A percentile compares a stretch with the other conserved stretches of the same genome.
phyloP scores from a whole-genome alignment of 2,113 vertebrate species.

The Nothocercus julius region DNA sequence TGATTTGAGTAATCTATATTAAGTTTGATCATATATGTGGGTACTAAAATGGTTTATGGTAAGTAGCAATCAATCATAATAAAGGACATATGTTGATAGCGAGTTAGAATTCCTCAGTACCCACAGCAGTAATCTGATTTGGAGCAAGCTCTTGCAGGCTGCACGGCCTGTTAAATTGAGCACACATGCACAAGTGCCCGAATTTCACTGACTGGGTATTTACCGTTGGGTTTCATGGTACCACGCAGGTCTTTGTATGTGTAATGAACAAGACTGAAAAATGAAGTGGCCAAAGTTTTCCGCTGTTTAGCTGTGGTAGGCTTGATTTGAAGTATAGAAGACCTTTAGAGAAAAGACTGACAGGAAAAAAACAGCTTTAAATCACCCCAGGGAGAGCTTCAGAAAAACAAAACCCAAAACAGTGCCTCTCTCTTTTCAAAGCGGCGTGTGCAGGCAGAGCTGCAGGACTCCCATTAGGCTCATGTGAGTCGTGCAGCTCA shows the following conservation, averaged over 20 bases:
- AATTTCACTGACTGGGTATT: neutral
- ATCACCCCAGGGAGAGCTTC: constrained; percentile 41
- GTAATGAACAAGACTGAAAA: neutral
- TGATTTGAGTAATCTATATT: neutral
- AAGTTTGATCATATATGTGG: constrained; percentile 8
- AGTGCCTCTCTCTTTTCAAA: constrained; percentile 41
- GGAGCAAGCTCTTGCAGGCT: neutral
- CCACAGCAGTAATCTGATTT: neutral
- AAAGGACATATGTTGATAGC: neutral
- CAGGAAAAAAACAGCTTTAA: constrained; percentile 28
- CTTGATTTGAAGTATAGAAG: neutral
- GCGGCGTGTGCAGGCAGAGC: neutral
- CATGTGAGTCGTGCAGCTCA: constrained; percentile 51
- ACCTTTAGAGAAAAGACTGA: constrained; percentile 37
- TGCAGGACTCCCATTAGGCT: constrained; percentile 61
- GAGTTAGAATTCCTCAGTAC: neutral
- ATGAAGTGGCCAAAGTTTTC: neutral
- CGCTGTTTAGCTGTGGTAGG: neutral
- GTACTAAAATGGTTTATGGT: constrained; percentile 22
- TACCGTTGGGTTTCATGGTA: neutral
- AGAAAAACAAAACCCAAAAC: constrained; percentile 11
- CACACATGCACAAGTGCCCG: neutral
- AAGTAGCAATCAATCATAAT: constrained; percentile 11
- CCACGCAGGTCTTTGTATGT: neutral
- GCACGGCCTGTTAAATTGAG: neutral